These are phyloP conservation scores for Operophtera brumata DNA, from an alignment of 2,888 invertebrate genomes.

Conservation along the genomic window DNA sequence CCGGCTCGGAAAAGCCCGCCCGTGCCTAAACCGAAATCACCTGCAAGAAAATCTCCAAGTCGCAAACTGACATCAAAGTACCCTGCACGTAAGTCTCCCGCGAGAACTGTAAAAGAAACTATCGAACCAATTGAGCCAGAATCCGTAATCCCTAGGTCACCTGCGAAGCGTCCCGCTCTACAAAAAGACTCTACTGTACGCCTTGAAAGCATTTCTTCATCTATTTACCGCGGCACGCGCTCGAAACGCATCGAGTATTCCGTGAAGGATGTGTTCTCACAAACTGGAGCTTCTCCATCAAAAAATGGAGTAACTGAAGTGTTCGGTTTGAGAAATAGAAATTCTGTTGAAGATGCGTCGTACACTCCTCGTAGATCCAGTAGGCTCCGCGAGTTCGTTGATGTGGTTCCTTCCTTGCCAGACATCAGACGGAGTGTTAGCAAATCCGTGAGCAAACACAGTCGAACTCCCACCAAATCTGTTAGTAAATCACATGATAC, in stretches of 20 bases:
- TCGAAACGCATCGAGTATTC: constrained; percentile 63
- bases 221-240: constrained; percentile 51
- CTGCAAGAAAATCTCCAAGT: constrained; percentile 75
- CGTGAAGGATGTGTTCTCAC: constrained; percentile 54
- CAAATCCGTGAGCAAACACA: constrained; percentile 50
- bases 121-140: constrained; percentile 32
- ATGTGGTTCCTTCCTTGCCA: constrained; percentile 51
- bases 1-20: constrained; percentile 58
- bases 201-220: constrained; percentile 48
- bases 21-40: constrained; percentile 76
- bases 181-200: constrained; percentile 51
- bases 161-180: constrained; percentile 57
- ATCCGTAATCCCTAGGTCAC: constrained; percentile 52
- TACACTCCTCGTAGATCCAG: constrained; percentile 57
- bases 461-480: constrained; percentile 41
- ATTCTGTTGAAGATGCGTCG: constrained; percentile 52
- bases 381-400: constrained; percentile 56
- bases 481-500: constrained; percentile 63
- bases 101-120: constrained; percentile 53
- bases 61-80: constrained; percentile 65
- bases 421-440: constrained; percentile 62
- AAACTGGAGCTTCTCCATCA: constrained; percentile 45
- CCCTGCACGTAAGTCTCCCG: constrained; percentile 71
- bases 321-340: constrained; percentile 57
- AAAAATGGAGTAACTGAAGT: constrained; percentile 59